Base-by-base conservation (phyloP, 2,888 invertebrate genomes). In the Cataglyphis rosenhaueri region DNA sequence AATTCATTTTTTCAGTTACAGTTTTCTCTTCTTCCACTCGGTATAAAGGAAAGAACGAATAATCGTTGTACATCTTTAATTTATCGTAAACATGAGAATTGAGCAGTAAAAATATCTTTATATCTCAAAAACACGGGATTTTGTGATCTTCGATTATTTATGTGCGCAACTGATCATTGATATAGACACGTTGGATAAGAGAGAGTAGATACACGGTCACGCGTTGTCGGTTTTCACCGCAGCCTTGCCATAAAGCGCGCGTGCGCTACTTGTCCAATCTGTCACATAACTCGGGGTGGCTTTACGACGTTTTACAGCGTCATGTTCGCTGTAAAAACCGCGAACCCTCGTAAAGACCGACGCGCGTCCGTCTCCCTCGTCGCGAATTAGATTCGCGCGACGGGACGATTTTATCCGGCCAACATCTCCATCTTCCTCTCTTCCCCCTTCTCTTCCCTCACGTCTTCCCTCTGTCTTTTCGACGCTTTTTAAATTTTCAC, bases 251-350 rank as follows among this genome's bases (percentile, higher is more conserved):
- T 38, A 68, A 66, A 18, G 59, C 74, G 25, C 55, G 44, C n/a
- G 71, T 70, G 59, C 52, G 82, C 86, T 78, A 85, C 81, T 83
- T 83, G 81, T 75, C 81, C 76, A 21, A 78, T 83, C 82, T 82
- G 81, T 84, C 86, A 81, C 88, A 89, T 90, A 91, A 91, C 85
- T 90, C 83, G 85, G 68, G 84, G 61, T 64, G 85, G 41, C 59
- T 91, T 90, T 88, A 89, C 86, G 86, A 89, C 86, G 83, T 62
- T 82, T 78, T 75, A 82, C 79, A 81, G 44, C 55, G 65, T 62
- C 61, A 32, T 57, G 48, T 48, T 55, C 73, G 73, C 41, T 76
- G 81, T 85, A 21, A 21, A 85, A 83, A 65, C 68, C 83, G 68
- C 68, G 44, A 18, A 25, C 15, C 52, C 66, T 78, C 85, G 57